Evolutionary conservation across 2,888 invertebrate species (phyloP), one percentile per base, ranked within the genome.

Genomic region (Aporophyla nigra): DNA sequence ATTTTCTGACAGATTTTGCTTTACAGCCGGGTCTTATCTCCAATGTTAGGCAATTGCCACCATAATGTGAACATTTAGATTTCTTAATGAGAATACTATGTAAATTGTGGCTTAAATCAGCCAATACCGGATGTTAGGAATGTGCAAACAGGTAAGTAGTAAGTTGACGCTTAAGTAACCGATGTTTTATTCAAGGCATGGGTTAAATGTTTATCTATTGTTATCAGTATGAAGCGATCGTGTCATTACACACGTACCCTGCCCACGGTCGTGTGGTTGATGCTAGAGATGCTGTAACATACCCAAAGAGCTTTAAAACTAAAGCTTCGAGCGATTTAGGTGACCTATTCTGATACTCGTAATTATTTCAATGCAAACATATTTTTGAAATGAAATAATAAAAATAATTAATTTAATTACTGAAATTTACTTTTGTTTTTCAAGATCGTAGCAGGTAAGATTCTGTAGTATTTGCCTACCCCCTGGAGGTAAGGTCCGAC

Each of bases 241-340:
- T 91, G 94, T 94, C 94, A 93, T 94, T 93, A 93, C 94, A 95
- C 93, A 94, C 94, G 94, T 94, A 93, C 68, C 53, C 93, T 91
- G 91, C 94, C 94, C 93, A 95, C 94, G 91, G 93, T 87, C 91
- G 91, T 90, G 90, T 88, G 90, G 91, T 90, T 93, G 93, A 94
- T 93, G 93, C 90, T 89, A 88, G 90, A 93, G 92, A 94, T 92
- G 91, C 89, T 88, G 82, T 63, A 76, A 70, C 77, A 54, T 56
- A 71, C 67, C 63, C 56, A 24, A 21, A 33, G 7, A 80, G 86
- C 87, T 83, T 66, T 74, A 91, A 90, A 87, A 70, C 40, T 72
- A n/a, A 82, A 82, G 83, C 86, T 85, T 78, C 33, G 7, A 81
- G 88, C 89, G 86, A 59, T 81, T 88, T 71, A 19, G 3, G 2